A percentile compares a stretch with the other conserved stretches of the same genome.
These are phyloP conservation scores for Micronycteris hirsuta DNA, from an alignment of 2,113 vertebrate genomes.

Conservation along the genomic window DNA sequence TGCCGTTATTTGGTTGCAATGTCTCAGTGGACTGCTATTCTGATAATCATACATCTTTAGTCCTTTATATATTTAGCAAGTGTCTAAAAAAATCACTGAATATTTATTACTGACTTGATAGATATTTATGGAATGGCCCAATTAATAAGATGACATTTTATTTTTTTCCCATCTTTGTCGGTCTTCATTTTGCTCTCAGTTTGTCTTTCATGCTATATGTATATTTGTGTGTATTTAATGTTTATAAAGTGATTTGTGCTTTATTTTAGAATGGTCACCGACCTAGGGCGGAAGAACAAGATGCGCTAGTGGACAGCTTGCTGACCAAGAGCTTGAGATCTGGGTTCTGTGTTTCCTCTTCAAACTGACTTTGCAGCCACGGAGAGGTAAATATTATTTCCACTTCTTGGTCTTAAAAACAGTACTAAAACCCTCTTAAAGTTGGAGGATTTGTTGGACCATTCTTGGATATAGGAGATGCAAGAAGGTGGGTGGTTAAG, in stretches of 20 bases:
- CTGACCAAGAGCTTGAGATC: constrained; percentile 22
- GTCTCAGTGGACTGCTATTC: neutral
- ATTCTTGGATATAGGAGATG: constrained; percentile 7
- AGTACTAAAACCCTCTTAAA: neutral
- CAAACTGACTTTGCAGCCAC: constrained; percentile 71
- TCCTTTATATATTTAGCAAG: neutral
- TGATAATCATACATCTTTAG: neutral
- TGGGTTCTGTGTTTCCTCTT: constrained; percentile 54
- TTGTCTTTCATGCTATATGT: neutral
- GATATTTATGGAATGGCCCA: neutral
- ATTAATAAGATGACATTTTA: neutral
- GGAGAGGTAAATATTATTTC: constrained; percentile 68
- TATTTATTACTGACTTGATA: neutral
- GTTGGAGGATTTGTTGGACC: constrained; percentile 16
- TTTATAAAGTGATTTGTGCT: constrained; percentile 48
- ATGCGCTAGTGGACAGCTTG: constrained; percentile 62
- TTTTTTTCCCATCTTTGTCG: neutral
- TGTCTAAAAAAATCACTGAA: neutral
- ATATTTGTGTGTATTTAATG: constrained; percentile 17
- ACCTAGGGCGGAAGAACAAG: constrained; percentile 58
- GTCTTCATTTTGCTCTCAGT: neutral
- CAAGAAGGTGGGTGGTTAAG: neutral
- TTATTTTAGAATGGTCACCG: constrained; percentile 65
- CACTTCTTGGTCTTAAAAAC: constrained; percentile 36
- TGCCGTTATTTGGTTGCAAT: neutral